These are phyloP conservation scores for Euphydryas editha DNA, from an alignment of 2,888 invertebrate species.

Conservation along the genomic window DNA sequence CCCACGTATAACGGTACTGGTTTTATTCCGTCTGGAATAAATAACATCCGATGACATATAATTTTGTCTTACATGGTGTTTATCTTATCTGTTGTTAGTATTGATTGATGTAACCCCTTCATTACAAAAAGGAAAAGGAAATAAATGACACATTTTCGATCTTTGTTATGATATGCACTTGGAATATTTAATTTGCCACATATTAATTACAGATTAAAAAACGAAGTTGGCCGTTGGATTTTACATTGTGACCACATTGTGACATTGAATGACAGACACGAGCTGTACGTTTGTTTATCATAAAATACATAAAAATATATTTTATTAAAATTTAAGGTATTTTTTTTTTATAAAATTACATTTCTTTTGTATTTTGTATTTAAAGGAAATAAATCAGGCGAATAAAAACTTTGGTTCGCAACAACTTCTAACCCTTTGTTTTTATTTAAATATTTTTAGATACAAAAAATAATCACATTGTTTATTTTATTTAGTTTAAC, in stretches of 20 bases:
- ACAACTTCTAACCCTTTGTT: no score
- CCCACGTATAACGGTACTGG: conserved; percentile 56
- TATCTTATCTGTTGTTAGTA: conserved; percentile 21
- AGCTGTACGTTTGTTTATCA: no score
- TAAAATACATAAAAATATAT: no score
- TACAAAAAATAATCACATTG: no score
- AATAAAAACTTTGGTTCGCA: no score
- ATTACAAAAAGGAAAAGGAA: conserved; percentile 10
- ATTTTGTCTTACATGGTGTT: conserved; percentile 31
- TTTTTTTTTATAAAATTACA: no score
- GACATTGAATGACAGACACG: no score
- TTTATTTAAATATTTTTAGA: no score
- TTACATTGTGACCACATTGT: background rate
- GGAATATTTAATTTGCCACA: background rate
- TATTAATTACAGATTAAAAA: background rate
- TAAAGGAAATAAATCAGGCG: no score
- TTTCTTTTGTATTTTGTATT: no score
- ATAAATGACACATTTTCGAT: conserved; percentile 4
- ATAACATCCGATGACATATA: conserved; percentile 26
- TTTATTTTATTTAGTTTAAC: no score
- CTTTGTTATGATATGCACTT: background rate
- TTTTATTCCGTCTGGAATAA: conserved; percentile 43
- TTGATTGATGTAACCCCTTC: conserved; percentile 17
- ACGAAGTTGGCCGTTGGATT: background rate
- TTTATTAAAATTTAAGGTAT: no score